A percentile compares a stretch with the other conserved stretches of the same genome.
phyloP scores from a whole-genome alignment of 2,113 vertebrate species.

The Prochilodus magdalenae region DNA sequence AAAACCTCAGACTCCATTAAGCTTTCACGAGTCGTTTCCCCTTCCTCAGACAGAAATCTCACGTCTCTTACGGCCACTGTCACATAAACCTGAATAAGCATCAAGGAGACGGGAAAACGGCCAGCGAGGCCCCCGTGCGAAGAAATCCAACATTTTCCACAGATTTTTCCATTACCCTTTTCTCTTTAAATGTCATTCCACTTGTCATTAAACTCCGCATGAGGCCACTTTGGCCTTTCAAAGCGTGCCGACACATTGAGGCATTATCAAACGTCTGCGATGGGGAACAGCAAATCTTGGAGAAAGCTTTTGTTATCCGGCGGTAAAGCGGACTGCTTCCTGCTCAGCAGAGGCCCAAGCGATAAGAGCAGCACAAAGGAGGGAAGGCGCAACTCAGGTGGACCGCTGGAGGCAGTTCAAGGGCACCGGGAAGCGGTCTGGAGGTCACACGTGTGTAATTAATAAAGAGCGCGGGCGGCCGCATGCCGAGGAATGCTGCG shows the following conservation, averaged over 20 bases:
- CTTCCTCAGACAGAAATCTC: background rate
- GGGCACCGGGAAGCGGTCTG: background rate
- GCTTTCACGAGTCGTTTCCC: background rate
- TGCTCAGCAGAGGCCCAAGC: slow-evolving; percentile 15
- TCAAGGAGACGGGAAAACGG: background rate
- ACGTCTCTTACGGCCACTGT: background rate
- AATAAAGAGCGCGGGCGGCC: slow-evolving; percentile 19
- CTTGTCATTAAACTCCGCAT: background rate
- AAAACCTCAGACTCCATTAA: background rate
- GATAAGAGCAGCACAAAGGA: slow-evolving; percentile 19
- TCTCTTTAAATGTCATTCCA: slow-evolving; percentile 17
- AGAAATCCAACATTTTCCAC: background rate
- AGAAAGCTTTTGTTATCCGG: slow-evolving; percentile 11
- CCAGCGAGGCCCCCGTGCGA: no score
- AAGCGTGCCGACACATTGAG: background rate
- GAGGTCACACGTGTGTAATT: slow-evolving; percentile 51
- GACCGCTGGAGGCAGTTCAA: slow-evolving; percentile 32
- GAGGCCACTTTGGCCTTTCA: slow-evolving; percentile 12
- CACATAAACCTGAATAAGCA: background rate
- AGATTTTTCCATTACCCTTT: slow-evolving; percentile 11
- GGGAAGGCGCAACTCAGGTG: slow-evolving; percentile 4
- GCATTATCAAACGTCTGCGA: background rate
- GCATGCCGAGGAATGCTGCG: slow-evolving; percentile 17
- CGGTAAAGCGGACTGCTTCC: background rate
- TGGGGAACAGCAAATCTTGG: background rate